These are phyloP conservation scores for Acanthurus lineatus DNA, from an alignment of 2,797 vertebrate genomes.

Conservation along the genomic window DNA sequence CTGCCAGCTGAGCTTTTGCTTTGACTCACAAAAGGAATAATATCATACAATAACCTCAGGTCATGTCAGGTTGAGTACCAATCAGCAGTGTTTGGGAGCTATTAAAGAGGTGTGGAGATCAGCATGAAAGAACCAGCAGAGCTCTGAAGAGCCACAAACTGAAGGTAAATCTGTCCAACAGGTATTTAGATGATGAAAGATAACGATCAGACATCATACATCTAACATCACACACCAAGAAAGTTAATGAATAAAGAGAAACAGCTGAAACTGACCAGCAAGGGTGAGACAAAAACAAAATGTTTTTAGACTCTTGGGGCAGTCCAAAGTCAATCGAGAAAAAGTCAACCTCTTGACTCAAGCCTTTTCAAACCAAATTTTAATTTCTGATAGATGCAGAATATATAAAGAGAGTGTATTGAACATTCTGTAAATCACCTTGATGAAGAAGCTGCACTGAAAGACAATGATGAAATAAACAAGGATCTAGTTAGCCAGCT, in stretches of 20 bases:
- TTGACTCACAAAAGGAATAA: slow-evolving; percentile 18
- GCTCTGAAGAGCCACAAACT: background rate
- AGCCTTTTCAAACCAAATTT: background rate
- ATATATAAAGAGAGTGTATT: background rate
- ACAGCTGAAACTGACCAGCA: background rate
- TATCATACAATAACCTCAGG: slow-evolving; percentile 23
- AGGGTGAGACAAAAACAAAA: no score
- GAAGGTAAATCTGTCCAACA: slow-evolving; percentile 3
- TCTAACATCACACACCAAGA: background rate
- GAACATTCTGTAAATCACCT: background rate
- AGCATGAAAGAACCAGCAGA: slow-evolving; percentile 8
- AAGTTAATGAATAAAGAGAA: background rate
- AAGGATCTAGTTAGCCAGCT: background rate
- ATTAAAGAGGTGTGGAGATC: slow-evolving; percentile 8
- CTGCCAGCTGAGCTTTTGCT: background rate
- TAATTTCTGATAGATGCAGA: background rate
- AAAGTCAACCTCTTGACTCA: background rate
- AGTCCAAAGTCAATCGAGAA: background rate
- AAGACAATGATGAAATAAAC: background rate
- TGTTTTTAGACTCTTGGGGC: background rate
- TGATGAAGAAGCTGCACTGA: background rate
- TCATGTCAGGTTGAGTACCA: background rate
- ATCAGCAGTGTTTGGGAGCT: slow-evolving; percentile 5
- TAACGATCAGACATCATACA: background rate
- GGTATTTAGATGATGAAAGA: background rate